Evolutionary conservation across 2,113 vertebrate genomes (phyloP), one percentile per base, ranked within the genome.

Genomic region (Amphiprion percula): DNA sequence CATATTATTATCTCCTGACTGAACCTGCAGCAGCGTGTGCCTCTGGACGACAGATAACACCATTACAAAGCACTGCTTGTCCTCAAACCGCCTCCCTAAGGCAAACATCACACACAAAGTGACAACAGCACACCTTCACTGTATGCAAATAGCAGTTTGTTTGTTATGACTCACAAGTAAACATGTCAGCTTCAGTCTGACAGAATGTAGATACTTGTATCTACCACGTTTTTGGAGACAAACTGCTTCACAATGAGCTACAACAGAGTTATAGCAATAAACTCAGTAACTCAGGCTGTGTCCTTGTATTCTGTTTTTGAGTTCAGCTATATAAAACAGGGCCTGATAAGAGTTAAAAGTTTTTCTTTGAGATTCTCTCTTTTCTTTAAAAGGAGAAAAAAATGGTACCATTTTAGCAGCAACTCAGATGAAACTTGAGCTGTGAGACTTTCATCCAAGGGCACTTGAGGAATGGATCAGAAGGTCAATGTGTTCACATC

Each of bases 21-120:
- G 72, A 70, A 87, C 83, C 46, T 87, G 86, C 68, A 59, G 59
- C 49, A 61, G 75, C 68, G 14, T 82, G 79, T 26, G 66, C 60
- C 17, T 73, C 70, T 24, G 65, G 53, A 69, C 84, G 75, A 86
- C 69, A 82, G 88, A 92, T 82, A 86, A 70, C 68, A 77, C 87
- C 83, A 62, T 60, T 55, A 87, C 77, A 77, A 79, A 81, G 82
- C 59, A 54, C 79, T 70, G 65, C 68, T 61, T 82, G 86, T 87
- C 77, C 75, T 84, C 44, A 30, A 62, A 49, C 61, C 2, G 17
- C 80, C 68, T 72, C 75, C 63, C 49, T 3, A 37, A 80, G 73
- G 63, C 72, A 84, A 90, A 87, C 78, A 87, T 23, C 47, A 19
- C 69, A 60, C 65, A 46, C 63, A 59, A 60, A 59, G 55, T 44